phyloP scores from a whole-genome alignment of 1,140 invertebrate species.

The Chionoecetes opilio region DNA sequence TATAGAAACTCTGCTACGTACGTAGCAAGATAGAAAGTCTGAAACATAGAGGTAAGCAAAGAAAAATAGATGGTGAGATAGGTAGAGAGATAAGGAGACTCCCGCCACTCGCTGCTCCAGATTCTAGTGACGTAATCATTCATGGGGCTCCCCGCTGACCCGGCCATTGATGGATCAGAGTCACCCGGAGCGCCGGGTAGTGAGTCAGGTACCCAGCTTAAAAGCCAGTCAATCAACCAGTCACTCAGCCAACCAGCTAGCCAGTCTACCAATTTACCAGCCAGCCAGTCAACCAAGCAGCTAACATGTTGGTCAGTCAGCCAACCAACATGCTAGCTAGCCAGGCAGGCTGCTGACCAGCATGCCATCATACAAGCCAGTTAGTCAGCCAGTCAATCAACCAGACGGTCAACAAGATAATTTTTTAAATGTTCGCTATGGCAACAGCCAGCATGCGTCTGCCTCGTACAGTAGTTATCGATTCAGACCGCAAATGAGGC shows the following conservation, averaged over 20 bases:
- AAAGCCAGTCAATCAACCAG: no score
- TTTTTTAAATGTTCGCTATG: neutral
- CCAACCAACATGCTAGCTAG: no score
- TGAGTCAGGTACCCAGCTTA: no score
- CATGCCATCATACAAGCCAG: no score
- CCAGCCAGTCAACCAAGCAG: no score
- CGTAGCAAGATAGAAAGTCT: neutral
- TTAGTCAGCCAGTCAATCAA: neutral
- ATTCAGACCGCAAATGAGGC: neutral
- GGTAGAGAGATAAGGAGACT: neutral
- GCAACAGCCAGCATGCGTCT: neutral
- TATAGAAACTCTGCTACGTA: neutral
- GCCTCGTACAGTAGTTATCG: neutral
- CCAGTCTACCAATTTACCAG: no score
- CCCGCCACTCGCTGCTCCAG: slow-evolving; percentile 28
- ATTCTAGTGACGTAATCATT: slow-evolving; percentile 52
- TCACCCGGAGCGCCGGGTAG: neutral
- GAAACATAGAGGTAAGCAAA: neutral
- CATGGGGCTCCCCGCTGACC: slow-evolving; percentile 47
- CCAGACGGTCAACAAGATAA: neutral
- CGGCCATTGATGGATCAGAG: slow-evolving; percentile 28
- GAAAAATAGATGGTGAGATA: neutral
- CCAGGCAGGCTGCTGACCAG: no score
- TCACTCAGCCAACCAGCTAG: no score
- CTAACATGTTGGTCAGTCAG: no score